A percentile compares a stretch with the other conserved stretches of the same genome.
Conservation (phyloP, 2,797 vertebrate species). For the Masticophis lateralis region DNA sequence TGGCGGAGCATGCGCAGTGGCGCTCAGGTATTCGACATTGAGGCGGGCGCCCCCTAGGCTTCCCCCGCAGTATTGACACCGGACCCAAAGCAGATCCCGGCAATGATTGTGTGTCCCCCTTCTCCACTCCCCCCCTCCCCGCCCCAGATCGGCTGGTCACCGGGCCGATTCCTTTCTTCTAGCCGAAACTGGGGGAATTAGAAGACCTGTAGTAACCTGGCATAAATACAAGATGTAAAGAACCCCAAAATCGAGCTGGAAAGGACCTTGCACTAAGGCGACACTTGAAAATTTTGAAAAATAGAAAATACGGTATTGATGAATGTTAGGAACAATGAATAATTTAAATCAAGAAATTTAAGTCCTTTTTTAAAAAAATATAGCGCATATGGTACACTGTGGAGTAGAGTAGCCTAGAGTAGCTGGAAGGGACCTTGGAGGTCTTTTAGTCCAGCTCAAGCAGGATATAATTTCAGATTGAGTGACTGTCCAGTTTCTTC, state of each 20-base stretch:
- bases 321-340: background rate
- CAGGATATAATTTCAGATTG: too few relatives aligned
- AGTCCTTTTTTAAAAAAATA: too few relatives aligned
- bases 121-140: rapidly evolving
- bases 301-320: background rate
- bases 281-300: background rate
- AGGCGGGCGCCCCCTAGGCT: background rate
- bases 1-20: background rate
- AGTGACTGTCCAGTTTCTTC: too few relatives aligned
- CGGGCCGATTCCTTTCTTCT: background rate
- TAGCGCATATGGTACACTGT: background rate
- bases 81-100: background rate
- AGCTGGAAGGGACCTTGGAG: too few relatives aligned
- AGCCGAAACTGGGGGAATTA: background rate
- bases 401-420: too few relatives aligned
- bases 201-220: too few relatives aligned
- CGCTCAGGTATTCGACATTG: background rate
- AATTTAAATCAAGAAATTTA: background rate
- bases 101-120: background rate
- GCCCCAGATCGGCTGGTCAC: background rate
- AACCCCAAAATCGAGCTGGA: too few relatives aligned
- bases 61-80: background rate
- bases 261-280: too few relatives aligned
- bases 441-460: too few relatives aligned
- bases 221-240: too few relatives aligned